Base-by-base conservation (phyloP, 2,797 vertebrate genomes). In the Tangara arthus region DNA sequence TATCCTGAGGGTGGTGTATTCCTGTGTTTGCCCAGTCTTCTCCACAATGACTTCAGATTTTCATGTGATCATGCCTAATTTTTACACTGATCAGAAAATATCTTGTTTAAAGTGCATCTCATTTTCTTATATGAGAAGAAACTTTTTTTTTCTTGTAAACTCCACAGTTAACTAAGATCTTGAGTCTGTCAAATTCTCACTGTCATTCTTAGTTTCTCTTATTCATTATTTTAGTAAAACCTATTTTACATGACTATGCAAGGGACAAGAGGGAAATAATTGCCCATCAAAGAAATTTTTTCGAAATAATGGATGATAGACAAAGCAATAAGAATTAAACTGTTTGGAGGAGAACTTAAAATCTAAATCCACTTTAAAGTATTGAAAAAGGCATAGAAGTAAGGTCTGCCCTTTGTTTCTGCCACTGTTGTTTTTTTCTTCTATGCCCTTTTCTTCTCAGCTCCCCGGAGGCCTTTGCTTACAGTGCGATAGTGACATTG, bases 391-490 rank as follows among this genome's bases (percentile, higher is more conserved):
- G 23, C 11, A 1, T 12, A 69, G 50, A 79, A 59, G 23, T n/a
- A 91, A 75, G 19, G 37, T 82, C 41, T 91, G 76, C 71, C 68
- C 71, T 96, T 91, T 95, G 69, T 81, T 93, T 83, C 61, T 93
- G 70, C 86, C 64, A 8, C 52, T 79, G 41, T 66, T 60, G 41
- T 59, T 87, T 71, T 89, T 81, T 63, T 28, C 22, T 87, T 81
- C 35, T 70, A 2, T 87, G 77, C 24, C 34, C 57, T 94, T 80
- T 96, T 90, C 73, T 92, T 66, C 56, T 63, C 0, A 0, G 17
- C 11, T 91, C 65, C 63, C 79, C 28, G 46, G 78, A 61, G 71
- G 57, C 68, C 64, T 94, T 91, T 87, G 61, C 75, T 94, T 93
- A 53, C 66, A 90, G 60, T 53, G 50, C 2, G 13, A 39, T 75